Conservation (phyloP, 64 coral and sea anemone species). For the Actinia tenebrosa region DNA sequence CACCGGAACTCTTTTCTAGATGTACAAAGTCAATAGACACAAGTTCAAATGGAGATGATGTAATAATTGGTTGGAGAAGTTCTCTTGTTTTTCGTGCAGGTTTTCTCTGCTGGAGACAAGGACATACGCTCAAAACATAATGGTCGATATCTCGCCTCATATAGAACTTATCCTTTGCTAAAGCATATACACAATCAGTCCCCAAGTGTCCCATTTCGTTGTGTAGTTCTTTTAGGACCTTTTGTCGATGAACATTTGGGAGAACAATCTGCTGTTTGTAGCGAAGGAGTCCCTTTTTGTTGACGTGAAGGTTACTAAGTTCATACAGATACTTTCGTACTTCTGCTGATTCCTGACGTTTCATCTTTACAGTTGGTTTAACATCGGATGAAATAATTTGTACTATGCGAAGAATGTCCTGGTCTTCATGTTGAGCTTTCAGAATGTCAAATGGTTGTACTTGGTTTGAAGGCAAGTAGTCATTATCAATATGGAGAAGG, state of each 20-base stretch:
- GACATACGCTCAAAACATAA: background rate
- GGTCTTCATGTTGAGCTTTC: background rate
- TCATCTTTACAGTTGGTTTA: background rate
- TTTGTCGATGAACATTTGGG: background rate
- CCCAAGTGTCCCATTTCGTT: background rate
- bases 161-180: slow-evolving; percentile 4
- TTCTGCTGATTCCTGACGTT: background rate
- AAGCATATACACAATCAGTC: background rate
- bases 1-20: slow-evolving; percentile 11
- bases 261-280: background rate
- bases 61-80: background rate
- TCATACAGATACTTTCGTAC: background rate
- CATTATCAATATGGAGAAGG: background rate
- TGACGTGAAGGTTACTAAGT: background rate
- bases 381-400: background rate
- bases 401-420: background rate
- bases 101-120: background rate
- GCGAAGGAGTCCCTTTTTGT: slow-evolving; percentile 6
- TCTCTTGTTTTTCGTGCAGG: background rate
- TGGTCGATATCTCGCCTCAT: slow-evolving; percentile 17
- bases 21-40: slow-evolving; percentile 6
- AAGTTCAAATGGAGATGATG: slow-evolving; percentile 21
- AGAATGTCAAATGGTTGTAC: background rate
- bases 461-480: background rate
- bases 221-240: background rate